Evolutionary conservation across 2,113 vertebrate species (phyloP).

Genomic region (Nanger granti): DNA sequence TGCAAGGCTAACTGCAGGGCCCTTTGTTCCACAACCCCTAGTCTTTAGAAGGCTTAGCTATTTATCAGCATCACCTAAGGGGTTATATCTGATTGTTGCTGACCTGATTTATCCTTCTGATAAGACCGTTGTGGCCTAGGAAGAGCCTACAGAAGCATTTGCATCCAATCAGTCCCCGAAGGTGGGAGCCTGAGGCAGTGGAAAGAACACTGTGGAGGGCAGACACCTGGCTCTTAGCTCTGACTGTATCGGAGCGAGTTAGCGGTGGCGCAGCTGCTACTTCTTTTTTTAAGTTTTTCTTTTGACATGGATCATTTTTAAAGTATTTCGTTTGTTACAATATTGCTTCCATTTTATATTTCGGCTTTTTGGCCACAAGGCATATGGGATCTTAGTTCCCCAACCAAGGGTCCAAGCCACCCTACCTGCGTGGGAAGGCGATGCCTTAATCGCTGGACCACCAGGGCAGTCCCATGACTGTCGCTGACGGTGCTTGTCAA

Average conservation of each 20-base stretch:
- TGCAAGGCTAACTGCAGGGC: not conserved
- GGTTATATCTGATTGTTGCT: not conserved
- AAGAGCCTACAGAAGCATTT: not conserved
- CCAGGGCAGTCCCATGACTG: not conserved
- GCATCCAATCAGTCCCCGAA: not conserved
- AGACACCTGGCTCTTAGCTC: not conserved
- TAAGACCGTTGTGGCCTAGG: not conserved
- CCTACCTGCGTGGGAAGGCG: not conserved
- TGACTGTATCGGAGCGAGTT: not conserved
- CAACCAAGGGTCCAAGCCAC: not conserved
- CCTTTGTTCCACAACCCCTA: not conserved
- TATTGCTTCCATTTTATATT: not conserved
- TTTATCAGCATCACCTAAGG: not conserved
- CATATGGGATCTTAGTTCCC: not conserved
- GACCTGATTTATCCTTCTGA: not conserved
- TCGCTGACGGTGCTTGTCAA: not conserved
- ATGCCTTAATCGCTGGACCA: rapidly evolving
- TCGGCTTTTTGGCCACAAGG: not conserved
- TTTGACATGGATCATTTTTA: not conserved
- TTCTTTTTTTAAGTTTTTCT: not conserved
- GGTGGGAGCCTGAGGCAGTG: not conserved
- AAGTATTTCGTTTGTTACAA: not conserved
- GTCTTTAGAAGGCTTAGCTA: not conserved
- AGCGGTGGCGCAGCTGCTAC: not conserved
- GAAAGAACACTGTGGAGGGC: not conserved